Evolutionary conservation across 2,113 vertebrate genomes (phyloP), one percentile per base, ranked within the genome.

Genomic region (Micronycteris hirsuta): DNA sequence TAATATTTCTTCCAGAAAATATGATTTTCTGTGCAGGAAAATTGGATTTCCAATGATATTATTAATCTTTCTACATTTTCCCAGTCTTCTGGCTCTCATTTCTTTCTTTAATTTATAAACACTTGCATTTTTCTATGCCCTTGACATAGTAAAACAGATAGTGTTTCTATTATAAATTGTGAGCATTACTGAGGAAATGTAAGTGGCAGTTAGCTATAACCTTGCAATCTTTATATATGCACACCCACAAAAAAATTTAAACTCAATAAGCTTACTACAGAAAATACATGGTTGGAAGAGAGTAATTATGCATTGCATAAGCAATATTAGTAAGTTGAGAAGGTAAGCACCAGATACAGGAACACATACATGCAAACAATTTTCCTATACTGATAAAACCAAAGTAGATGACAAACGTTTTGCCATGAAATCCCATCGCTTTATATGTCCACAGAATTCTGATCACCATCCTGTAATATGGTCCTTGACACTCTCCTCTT

Each of bases 81-180:
- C 87, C 43, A 89, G 89, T 94, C 94, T 93, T 97, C 65, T 92
- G 85, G 33, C 38, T 95, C 68, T 88, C 54, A 82, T 94, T 96
- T 96, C 70, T 93, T 93, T 91, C 89, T 95, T 95, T 89, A 87
- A 92, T 96, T 95, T 96, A 95, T 96, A 97, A 95, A 96, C 56
- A 95, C 68, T 97, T 94, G 56, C n/a, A 94, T 94, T 95, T 91
- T 87, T 86, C 77, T 56, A 11, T 47, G 68, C 78, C 89, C 95
- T 95, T 95, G 73, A 95, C 89, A 82, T 43, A 74, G 47, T 87
- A 31, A 96, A 92, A 86, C 52, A 92, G 77, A 61, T 52, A 63
- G 45, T 63, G 54, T 52, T 86, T 92, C 67, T 74, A 26, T 61
- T 88, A 61, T 91, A 95, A 89, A 97, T 67, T 20, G 7, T 54